These are phyloP conservation scores for Meriones unguiculatus DNA, from an alignment of 2,113 vertebrate genomes.

Conservation along the genomic window DNA sequence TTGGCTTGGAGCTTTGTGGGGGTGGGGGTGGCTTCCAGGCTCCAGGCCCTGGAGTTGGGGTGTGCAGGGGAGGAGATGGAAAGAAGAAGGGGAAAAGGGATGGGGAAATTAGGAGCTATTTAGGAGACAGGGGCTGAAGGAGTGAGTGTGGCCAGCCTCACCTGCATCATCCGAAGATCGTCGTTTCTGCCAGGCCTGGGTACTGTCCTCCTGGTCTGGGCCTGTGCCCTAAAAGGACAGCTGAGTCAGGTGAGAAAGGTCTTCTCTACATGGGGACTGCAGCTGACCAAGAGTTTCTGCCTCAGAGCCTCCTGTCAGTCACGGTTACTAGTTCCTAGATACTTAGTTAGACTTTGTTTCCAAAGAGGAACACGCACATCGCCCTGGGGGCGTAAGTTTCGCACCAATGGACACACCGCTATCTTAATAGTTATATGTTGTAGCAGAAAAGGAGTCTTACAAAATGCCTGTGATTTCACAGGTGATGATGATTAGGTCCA, in stretches of 20 bases:
- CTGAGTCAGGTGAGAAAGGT: constrained; percentile 14
- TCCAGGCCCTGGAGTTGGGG: constrained; percentile 73
- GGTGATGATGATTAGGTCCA: constrained; percentile 4
- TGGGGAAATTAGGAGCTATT: constrained; percentile 13
- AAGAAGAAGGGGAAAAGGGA: background rate
- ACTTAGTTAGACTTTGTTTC: background rate
- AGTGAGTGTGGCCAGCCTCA: background rate
- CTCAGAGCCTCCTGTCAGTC: background rate
- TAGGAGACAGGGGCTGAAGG: background rate
- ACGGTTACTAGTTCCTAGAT: background rate
- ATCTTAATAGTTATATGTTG: background rate
- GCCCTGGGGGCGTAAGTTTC: background rate
- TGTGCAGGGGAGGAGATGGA: background rate
- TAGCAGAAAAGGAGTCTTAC: background rate
- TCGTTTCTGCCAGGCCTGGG: constrained; percentile 79
- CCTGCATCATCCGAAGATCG: constrained; percentile 85
- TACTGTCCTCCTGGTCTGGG: constrained; percentile 72
- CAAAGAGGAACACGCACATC: background rate
- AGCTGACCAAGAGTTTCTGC: background rate
- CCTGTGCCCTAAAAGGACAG: constrained; percentile 75
- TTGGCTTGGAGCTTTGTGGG: constrained; percentile 79
- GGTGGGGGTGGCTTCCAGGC: constrained; percentile 82
- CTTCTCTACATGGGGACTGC: background rate
- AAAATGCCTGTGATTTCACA: constrained; percentile 34
- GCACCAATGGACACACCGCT: background rate